Evolutionary conservation across 2,797 vertebrate genomes (phyloP).

Genomic region (Chaunax sp.): DNA sequence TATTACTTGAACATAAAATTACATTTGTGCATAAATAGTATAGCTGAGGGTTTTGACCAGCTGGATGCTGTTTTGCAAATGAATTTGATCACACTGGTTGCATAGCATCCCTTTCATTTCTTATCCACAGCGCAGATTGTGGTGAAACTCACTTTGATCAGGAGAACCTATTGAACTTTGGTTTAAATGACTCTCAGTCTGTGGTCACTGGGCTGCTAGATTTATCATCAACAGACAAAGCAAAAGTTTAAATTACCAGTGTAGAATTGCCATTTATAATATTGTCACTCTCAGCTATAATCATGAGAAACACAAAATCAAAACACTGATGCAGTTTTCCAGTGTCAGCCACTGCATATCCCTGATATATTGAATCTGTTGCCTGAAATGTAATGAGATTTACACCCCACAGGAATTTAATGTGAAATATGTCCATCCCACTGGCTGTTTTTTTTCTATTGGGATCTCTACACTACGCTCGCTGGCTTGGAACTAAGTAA

Average conservation of each 20-base stretch:
- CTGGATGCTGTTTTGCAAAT: constrained; percentile 50
- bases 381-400: constrained; percentile 55
- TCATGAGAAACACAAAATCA: constrained; percentile 47
- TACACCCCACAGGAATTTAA: constrained; percentile 37
- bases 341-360: constrained; percentile 41
- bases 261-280: constrained; percentile 29
- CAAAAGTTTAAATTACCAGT: constrained; percentile 40
- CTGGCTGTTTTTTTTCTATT: constrained; percentile 33
- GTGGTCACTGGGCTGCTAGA: constrained; percentile 33
- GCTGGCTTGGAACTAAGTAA: constrained; percentile 40
- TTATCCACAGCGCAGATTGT: constrained; percentile 10
- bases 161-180: constrained; percentile 34
- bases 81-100: constrained; percentile 40
- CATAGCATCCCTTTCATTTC: constrained; percentile 33
- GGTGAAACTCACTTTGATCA: constrained; percentile 23
- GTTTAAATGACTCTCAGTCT: constrained; percentile 32
- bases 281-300: constrained; percentile 44
- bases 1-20: constrained; percentile 9
- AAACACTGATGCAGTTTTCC: constrained; percentile 46
- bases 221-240: constrained; percentile 44
- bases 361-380: constrained; percentile 41
- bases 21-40: constrained; percentile 23
- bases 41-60: constrained; percentile 34
- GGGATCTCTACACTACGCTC: constrained; percentile 15
- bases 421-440: constrained; percentile 55